Percentiles rank a stretch among this genome's conserved stretches.
Evolutionary conservation across 2,797 vertebrate genomes (phyloP).

Genomic region (Threskiornis aethiopicus): DNA sequence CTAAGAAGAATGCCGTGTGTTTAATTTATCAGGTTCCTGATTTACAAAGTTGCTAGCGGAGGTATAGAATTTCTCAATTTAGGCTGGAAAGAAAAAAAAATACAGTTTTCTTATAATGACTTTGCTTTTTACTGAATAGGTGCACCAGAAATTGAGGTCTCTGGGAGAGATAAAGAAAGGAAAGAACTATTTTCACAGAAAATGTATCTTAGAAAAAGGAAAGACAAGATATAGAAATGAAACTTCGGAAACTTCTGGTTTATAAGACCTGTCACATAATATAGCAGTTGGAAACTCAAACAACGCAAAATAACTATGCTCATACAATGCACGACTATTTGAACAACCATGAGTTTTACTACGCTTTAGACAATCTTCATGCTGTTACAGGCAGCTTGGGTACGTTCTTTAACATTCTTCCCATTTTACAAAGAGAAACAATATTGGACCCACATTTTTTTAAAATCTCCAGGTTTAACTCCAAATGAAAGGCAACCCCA

Average conservation of each 20-base stretch:
- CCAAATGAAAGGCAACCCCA: conserved; percentile 21
- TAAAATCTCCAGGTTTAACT: conserved; percentile 4
- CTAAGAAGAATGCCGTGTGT: background rate
- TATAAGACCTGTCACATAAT: background rate
- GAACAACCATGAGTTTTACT: background rate
- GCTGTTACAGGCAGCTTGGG: background rate
- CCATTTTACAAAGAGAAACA: background rate
- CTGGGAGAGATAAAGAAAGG: background rate
- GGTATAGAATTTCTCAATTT: background rate
- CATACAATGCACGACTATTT: conserved; percentile 4
- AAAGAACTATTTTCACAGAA: background rate
- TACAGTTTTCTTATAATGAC: background rate
- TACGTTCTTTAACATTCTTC: background rate
- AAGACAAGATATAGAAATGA: background rate
- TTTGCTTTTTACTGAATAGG: background rate
- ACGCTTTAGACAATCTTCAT: background rate
- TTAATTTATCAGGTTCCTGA: background rate
- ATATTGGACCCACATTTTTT: background rate
- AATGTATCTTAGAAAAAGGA: background rate
- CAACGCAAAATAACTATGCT: background rate
- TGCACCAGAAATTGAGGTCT: background rate
- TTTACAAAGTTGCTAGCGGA: background rate
- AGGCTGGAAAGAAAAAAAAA: background rate
- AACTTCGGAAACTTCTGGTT: background rate
- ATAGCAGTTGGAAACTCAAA: background rate